phyloP scores from a whole-genome alignment of 1,140 invertebrate genomes.

The Ceratina japonica region DNA sequence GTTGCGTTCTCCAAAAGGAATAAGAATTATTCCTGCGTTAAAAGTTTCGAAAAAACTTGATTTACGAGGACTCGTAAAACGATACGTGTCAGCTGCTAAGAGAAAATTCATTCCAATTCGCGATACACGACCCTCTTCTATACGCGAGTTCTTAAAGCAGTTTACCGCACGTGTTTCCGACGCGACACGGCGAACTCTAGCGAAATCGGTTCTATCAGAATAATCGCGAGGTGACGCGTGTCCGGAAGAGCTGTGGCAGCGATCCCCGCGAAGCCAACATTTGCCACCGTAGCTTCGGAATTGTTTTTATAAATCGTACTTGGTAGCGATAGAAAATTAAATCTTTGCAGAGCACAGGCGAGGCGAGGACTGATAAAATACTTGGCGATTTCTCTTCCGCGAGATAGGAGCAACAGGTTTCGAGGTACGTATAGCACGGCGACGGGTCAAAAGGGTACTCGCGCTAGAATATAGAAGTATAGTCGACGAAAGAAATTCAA shows the following conservation, averaged over 20 bases:
- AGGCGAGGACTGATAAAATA: not conserved
- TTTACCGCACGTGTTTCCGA: too few species aligned
- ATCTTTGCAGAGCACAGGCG: not conserved
- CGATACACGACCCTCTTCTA: too few species aligned
- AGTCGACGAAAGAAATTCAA: not conserved
- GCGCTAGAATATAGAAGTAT: not conserved
- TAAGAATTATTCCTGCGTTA: too few species aligned
- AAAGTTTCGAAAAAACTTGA: too few species aligned
- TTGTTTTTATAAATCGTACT: slow-evolving; percentile 38
- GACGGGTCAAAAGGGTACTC: not conserved
- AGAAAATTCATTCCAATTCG: too few species aligned
- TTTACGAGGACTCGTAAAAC: too few species aligned
- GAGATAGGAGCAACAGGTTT: slow-evolving; percentile 46
- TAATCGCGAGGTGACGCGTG: not conserved
- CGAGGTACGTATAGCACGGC: not conserved
- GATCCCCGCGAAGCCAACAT: not conserved
- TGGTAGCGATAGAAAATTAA: not conserved
- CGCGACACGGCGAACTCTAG: not conserved
- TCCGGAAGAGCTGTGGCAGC: not conserved
- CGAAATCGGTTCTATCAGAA: not conserved
- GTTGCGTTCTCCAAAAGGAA: too few species aligned
- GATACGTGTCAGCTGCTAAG: too few species aligned
- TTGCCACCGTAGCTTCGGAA: slow-evolving; percentile 21
- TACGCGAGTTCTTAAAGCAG: too few species aligned
- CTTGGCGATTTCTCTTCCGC: slow-evolving; percentile 35